phyloP scores from a whole-genome alignment of 2,113 vertebrate species.

The Pampusana beccarii region DNA sequence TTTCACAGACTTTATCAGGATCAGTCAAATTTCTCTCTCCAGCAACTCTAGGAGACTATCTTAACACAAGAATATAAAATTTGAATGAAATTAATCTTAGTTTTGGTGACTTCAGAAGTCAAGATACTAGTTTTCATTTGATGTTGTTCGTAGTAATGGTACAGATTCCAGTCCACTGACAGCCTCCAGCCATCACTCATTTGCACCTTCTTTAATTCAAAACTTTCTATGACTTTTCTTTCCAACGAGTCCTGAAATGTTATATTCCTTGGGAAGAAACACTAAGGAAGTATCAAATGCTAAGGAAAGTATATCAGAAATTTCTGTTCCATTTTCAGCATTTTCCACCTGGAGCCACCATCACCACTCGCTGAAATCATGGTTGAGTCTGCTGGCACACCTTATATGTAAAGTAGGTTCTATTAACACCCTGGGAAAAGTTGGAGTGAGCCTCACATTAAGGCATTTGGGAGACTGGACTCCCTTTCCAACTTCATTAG shows the following conservation, averaged over 20 bases:
- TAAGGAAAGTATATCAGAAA: neutral
- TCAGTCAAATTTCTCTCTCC: neutral
- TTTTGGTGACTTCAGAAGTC: neutral
- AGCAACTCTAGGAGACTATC: neutral
- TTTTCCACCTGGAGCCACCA: neutral
- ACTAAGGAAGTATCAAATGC: neutral
- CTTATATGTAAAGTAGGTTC: neutral
- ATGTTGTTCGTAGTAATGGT: neutral
- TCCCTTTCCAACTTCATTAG: neutral
- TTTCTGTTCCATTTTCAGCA: neutral
- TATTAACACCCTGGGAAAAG: neutral
- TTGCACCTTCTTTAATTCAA: neutral
- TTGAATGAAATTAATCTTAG: neutral
- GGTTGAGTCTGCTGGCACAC: neutral
- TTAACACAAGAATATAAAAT: neutral
- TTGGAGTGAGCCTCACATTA: neutral
- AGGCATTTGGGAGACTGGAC: neutral
- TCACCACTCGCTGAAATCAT: neutral
- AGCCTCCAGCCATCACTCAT: neutral
- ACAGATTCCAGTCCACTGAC: neutral
- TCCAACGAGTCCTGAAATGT: neutral
- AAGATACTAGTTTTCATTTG: neutral
- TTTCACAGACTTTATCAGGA: neutral
- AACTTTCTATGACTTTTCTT: neutral
- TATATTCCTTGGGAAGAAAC: neutral